These are phyloP conservation scores for Pseudotriccus pelzelni DNA, from an alignment of 2,797 vertebrate species.

Conservation along the genomic window DNA sequence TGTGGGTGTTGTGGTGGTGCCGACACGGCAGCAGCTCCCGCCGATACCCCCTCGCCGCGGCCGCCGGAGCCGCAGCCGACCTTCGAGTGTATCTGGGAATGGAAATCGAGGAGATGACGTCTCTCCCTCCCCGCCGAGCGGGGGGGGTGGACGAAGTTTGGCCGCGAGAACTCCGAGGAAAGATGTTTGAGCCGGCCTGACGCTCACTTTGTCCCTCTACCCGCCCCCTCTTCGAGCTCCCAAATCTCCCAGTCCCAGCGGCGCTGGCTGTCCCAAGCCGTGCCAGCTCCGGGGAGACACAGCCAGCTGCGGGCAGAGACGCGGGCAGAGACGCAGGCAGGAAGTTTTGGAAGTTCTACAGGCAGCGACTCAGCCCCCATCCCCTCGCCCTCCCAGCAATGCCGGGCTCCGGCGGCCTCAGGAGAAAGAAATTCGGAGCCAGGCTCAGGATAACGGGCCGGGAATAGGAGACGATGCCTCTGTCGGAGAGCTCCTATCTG, in stretches of 20 bases:
- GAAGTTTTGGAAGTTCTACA: conserved; percentile 18
- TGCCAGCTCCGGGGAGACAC: background rate
- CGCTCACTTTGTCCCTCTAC: conserved; percentile 2
- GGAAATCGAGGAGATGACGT: conserved; percentile 67
- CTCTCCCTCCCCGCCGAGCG: background rate
- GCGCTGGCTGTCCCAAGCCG: background rate
- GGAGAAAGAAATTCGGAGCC: conserved; percentile 24
- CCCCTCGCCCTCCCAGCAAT: conserved; percentile 23
- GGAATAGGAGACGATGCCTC: conserved; percentile 66
- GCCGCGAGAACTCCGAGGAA: conserved; percentile 53
- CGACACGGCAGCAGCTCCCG: background rate
- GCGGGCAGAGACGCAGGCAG: conserved; percentile 43
- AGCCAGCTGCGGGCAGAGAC: conserved; percentile 27
- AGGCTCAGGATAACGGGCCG: background rate
- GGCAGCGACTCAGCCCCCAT: background rate
- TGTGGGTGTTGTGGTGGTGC: rapidly evolving
- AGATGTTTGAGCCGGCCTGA: conserved; percentile 60
- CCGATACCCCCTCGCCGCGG: background rate
- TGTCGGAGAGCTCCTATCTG: conserved; percentile 71
- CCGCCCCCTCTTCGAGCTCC: background rate
- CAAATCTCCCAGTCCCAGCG: conserved; percentile 9
- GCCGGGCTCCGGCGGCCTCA: conserved; percentile 7
- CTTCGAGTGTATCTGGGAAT: conserved; percentile 43
- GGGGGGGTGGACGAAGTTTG: conserved; percentile 52
- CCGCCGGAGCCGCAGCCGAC: background rate